Percentiles rank a stretch among this genome's conserved stretches.
These are phyloP conservation scores for Drosophila pectinifera DNA, from an alignment of 1,140 invertebrate species.

Conservation along the genomic window DNA sequence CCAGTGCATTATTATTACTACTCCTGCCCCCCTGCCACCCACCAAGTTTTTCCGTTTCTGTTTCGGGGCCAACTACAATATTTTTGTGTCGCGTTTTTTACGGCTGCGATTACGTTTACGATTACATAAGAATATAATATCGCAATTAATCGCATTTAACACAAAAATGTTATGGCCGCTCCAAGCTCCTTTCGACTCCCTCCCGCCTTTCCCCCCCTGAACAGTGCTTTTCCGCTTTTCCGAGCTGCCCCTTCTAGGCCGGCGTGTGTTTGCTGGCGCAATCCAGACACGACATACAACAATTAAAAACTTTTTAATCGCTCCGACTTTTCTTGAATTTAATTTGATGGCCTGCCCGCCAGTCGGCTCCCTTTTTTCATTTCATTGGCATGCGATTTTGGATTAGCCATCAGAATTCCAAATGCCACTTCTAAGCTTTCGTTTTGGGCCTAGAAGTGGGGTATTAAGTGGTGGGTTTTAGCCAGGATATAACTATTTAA, in stretches of 20 bases:
- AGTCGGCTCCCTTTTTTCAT: constrained; percentile 40
- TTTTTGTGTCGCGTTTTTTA: constrained; percentile 75
- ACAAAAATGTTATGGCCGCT: constrained; percentile 76
- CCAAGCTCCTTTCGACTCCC: constrained; percentile 37
- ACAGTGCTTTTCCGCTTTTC: constrained; percentile 1
- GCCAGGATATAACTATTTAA: no score
- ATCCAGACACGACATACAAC: constrained; percentile 78
- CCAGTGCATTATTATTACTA: constrained; percentile 37
- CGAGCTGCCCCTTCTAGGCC: constrained; percentile 37
- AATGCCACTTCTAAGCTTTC: constrained; percentile 33
- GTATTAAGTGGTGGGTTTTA: no score
- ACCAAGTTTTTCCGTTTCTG: constrained; percentile 10
- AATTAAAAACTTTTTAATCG: constrained; percentile 80
- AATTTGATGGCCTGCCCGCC: constrained; percentile 71
- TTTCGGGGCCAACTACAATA: constrained; percentile 49
- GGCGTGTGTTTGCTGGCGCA: constrained; percentile 64
- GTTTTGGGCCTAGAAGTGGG: no score
- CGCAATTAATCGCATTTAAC: constrained; percentile 82
- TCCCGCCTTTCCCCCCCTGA: neutral
- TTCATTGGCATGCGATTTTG: constrained; percentile 65
- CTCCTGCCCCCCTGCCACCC: neutral
- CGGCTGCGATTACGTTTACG: constrained; percentile 80
- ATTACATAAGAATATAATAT: constrained; percentile 84
- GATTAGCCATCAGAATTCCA: constrained; percentile 37
- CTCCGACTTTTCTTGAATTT: constrained; percentile 78